Conservation (phyloP, 2,888 invertebrate species). For the Coecobrya sp. region DNA sequence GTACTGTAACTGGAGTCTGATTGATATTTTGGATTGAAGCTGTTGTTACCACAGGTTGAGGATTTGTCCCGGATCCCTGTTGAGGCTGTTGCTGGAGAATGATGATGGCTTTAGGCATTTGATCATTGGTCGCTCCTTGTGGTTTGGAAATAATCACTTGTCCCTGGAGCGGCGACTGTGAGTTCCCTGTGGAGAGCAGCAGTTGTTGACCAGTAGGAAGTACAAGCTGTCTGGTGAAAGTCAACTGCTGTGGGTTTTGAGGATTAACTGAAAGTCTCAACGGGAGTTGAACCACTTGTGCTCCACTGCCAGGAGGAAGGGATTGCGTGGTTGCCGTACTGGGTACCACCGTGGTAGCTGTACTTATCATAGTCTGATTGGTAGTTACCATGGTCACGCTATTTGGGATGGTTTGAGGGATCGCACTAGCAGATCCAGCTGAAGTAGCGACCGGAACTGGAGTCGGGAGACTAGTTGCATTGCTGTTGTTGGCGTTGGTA, state of each 20-base stretch:
- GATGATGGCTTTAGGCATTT: constrained; percentile 85
- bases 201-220: constrained; percentile 86
- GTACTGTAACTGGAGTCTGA: constrained; percentile 72
- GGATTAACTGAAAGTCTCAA: constrained; percentile 82
- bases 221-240: constrained; percentile 85
- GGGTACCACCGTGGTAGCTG: constrained; percentile 49
- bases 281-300: constrained; percentile 79
- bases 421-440: constrained; percentile 47
- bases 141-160: constrained; percentile 85
- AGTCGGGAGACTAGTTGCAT: constrained; percentile 42
- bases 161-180: constrained; percentile 82
- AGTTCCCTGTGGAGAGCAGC: constrained; percentile 84
- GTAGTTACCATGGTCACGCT: constrained; percentile 23
- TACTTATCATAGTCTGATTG: constrained; percentile 24
- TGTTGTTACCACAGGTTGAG: constrained; percentile 86
- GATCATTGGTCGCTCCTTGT: constrained; percentile 81
- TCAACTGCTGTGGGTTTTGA: constrained; percentile 84
- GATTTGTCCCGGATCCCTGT: constrained; percentile 28
- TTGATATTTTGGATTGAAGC: constrained; percentile 72
- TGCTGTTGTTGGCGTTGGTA: not conserved
- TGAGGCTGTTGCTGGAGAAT: constrained; percentile 84
- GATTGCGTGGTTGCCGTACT: constrained; percentile 38
- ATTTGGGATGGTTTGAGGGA: constrained; percentile 17
- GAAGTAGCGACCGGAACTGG: constrained; percentile 58
- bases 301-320: constrained; percentile 77